Base-by-base conservation (phyloP, 2,797 vertebrate genomes). In the Notoglanidium macrostoma region DNA sequence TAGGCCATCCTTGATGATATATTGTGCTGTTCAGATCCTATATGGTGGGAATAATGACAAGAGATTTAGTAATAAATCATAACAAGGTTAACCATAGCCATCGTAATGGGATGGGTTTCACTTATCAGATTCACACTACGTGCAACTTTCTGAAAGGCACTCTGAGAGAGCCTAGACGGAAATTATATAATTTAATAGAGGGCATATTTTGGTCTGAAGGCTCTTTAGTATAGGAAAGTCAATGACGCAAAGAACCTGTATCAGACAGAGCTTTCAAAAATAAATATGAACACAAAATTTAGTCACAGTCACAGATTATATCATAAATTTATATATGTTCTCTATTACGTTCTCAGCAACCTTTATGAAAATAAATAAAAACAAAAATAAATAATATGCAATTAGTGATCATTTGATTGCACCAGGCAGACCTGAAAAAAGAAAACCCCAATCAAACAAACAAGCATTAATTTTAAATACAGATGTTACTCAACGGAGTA, bases 141-240 rank as follows among this genome's bases (percentile, higher is more conserved):
- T 79, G 11, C 10, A 79, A 51, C 44, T 32, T 63, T 84, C 61
- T 87, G 74, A 84, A 79, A 83, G 70, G 72, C 86, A 77, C 72
- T 87, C 57, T 87, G 70, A 9, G 19, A 72, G 19, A 79, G 65
- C 40, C 83, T 80, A 70, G 65, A 72, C 32, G 63, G 76, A 85
- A 85, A 85, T 88, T 72, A 61, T 78, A 65, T 85, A 80, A 88
- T 85, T 80, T 61, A 84, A 85, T 85, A 80, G 46, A 85, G 65
- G 65, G 55, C 76, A 67, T 49, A 77, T 73, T 85, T 51, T 80
- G 46, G 35, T 55, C 84, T 57, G 55, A 32, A 59, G 57, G 70
- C 35, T 26, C 67, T 83, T 88, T 63, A 76, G 72, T 85, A 55
- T 51, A 85, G 63, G 78, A 76, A 83, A 82, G 78, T 76, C 59